phyloP scores from a whole-genome alignment of 2,888 invertebrate genomes.

The Ypsolopha sequella region DNA sequence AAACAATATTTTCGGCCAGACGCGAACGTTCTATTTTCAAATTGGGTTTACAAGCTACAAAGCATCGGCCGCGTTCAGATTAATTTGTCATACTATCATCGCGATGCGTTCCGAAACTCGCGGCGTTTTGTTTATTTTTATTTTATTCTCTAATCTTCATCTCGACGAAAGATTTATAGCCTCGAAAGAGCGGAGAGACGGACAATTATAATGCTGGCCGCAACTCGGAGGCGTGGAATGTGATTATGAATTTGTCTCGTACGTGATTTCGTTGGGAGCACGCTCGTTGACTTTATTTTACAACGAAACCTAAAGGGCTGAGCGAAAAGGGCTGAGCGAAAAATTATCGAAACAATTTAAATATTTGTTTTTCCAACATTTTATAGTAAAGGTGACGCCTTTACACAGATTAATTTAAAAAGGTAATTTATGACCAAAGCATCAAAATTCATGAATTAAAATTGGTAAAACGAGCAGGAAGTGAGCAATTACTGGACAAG shows the following conservation, averaged over 20 bases:
- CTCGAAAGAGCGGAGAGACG: conserved; percentile 20
- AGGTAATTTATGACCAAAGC: too few species aligned
- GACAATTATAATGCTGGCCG: conserved; percentile 14
- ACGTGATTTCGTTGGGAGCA: conserved; percentile 3
- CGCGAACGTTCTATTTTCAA: conserved; percentile 38
- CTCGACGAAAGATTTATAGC: conserved; percentile 41
- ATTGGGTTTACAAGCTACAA: conserved; percentile 22
- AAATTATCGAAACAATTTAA: background rate
- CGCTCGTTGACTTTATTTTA: conserved; percentile 1
- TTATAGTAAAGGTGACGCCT: too few species aligned
- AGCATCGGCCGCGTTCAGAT: conserved; percentile 29
- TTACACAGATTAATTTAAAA: too few species aligned
- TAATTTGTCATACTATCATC: conserved; percentile 53
- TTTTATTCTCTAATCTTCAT: conserved; percentile 26
- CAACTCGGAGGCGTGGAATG: conserved; percentile 26
- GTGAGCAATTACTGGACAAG: too few species aligned
- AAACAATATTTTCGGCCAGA: conserved; percentile 14
- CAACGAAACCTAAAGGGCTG: background rate
- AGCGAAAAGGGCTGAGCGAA: background rate
- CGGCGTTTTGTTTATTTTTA: conserved; percentile 6
- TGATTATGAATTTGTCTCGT: conserved; percentile 15
- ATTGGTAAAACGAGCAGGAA: too few species aligned
- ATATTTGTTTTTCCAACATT: background rate
- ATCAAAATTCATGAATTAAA: too few species aligned
- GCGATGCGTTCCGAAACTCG: conserved; percentile 21